These are phyloP conservation scores for Dysdera silvatica DNA, from an alignment of 1,140 invertebrate species.

Conservation along the genomic window DNA sequence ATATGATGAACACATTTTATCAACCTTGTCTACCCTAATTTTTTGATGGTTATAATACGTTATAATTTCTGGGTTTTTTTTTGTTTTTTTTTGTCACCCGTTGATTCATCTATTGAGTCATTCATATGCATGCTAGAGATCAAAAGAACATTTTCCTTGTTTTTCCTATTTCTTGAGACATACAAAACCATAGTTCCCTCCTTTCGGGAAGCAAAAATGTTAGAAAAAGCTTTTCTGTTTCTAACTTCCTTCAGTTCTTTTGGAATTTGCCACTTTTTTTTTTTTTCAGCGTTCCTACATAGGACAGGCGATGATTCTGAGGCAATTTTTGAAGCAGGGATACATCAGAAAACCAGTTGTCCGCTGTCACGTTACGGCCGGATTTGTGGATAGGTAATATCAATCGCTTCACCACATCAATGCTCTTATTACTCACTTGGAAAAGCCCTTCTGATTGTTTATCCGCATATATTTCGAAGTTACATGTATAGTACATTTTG, in stretches of 20 bases:
- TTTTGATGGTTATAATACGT: no score
- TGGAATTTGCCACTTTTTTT: slow-evolving; percentile 30
- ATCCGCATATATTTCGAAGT: slow-evolving; percentile 32
- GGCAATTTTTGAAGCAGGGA: slow-evolving; percentile 22
- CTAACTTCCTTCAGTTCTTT: background rate
- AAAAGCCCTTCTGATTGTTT: slow-evolving; percentile 24
- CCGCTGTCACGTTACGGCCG: slow-evolving; percentile 24
- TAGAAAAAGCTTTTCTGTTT: background rate
- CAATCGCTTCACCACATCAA: slow-evolving; percentile 22
- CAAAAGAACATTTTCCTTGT: no score
- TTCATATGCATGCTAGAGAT: no score
- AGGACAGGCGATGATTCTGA: slow-evolving; percentile 21
- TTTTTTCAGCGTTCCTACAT: slow-evolving; percentile 29
- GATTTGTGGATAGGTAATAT: background rate
- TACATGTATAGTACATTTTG: slow-evolving; percentile 21
- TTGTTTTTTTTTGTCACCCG: no score
- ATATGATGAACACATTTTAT: no score
- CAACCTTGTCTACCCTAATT: no score
- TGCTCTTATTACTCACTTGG: slow-evolving; percentile 3
- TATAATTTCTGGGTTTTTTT: no score
- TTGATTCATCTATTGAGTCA: no score
- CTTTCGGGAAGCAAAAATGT: slow-evolving; percentile 22
- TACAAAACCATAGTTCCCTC: slow-evolving; percentile 29
- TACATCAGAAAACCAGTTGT: slow-evolving; percentile 30
- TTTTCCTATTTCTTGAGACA: slow-evolving; percentile 32